These are phyloP conservation scores for Tryphoninae sp. DNA, from an alignment of 2,888 invertebrate genomes.

Conservation along the genomic window DNA sequence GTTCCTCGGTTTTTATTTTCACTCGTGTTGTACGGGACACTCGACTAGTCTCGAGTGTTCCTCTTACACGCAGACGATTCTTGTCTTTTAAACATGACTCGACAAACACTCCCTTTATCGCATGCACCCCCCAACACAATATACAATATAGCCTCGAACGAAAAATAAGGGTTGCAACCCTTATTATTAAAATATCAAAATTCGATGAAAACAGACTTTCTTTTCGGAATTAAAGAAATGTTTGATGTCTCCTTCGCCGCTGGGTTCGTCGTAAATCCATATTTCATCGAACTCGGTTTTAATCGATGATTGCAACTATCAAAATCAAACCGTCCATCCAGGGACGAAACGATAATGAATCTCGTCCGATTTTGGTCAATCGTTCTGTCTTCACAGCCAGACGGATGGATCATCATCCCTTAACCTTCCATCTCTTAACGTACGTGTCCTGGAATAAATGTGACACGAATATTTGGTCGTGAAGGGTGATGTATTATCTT, in stretches of 20 bases:
- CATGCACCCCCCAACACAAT: not conserved
- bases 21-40: constrained; percentile 54
- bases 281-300: too few species aligned
- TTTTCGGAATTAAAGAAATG: too few species aligned
- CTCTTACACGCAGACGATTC: constrained; percentile 37
- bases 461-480: constrained; percentile 13
- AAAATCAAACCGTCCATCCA: not conserved
- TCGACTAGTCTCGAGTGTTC: constrained; percentile 56
- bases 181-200: too few species aligned
- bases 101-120: constrained; percentile 38
- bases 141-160: too few species aligned
- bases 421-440: constrained; percentile 29
- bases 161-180: too few species aligned
- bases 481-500: constrained; percentile 42
- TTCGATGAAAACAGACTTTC: too few species aligned
- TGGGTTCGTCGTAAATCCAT: too few species aligned
- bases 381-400: constrained; percentile 40
- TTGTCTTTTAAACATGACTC: constrained; percentile 46
- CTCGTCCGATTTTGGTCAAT: constrained; percentile 43
- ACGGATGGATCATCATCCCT: constrained; percentile 58
- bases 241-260: too few species aligned
- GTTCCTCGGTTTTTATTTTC: constrained; percentile 51
- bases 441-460: constrained; percentile 64
- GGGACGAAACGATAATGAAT: constrained; percentile 33
- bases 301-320: too few species aligned